phyloP scores from a whole-genome alignment of 2,888 invertebrate genomes.

The Latrodectus elegans region DNA sequence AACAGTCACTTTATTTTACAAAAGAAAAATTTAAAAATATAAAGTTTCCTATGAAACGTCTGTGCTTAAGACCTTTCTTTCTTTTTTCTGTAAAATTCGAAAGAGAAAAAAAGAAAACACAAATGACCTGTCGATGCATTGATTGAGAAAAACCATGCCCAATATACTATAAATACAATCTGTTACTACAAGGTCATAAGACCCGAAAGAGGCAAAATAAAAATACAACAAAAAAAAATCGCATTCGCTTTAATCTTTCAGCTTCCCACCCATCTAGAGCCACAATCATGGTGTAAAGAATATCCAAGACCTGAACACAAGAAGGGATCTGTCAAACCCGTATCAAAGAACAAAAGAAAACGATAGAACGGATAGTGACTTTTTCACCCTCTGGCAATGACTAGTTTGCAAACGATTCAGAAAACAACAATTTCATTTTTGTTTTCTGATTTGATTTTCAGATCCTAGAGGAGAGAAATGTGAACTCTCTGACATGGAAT shows the following conservation, averaged over 20 bases:
- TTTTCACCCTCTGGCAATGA: neutral
- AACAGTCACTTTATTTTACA: too few species aligned
- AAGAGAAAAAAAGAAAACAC: too few species aligned
- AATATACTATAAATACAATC: neutral
- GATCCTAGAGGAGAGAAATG: too few species aligned
- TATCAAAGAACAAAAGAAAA: conserved; percentile 51
- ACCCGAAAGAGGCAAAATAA: neutral
- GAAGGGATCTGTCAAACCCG: conserved; percentile 47
- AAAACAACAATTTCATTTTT: too few species aligned
- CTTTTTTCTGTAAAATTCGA: too few species aligned
- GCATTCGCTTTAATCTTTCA: neutral
- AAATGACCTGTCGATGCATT: too few species aligned
- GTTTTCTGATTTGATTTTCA: too few species aligned
- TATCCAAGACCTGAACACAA: neutral
- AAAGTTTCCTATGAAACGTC: too few species aligned
- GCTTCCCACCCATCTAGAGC: neutral
- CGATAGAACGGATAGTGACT: conserved; percentile 16
- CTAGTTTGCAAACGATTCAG: too few species aligned
- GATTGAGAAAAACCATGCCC: neutral
- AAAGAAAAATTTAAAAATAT: too few species aligned
- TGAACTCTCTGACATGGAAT: too few species aligned
- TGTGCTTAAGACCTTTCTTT: too few species aligned
- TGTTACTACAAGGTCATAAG: neutral
- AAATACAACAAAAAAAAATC: neutral
- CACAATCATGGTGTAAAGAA: neutral